A percentile compares a stretch with the other conserved stretches of the same genome.
Conservation (phyloP, 2,113 vertebrate genomes). For the Aix galericulata region DNA sequence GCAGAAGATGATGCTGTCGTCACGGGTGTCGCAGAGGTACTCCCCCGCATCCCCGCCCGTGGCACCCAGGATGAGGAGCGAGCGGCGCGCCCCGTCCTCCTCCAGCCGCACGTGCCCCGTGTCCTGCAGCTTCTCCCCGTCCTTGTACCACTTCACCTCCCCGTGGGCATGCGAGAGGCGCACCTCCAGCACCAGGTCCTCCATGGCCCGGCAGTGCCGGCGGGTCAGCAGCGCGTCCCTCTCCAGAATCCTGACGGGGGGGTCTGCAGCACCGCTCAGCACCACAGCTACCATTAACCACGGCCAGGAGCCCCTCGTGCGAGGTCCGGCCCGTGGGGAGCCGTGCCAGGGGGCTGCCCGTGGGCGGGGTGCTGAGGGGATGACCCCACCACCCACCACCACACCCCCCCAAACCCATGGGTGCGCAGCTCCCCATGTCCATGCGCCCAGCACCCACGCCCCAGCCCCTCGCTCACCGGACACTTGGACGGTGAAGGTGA, state of each 20-base stretch:
- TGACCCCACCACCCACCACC: no score
- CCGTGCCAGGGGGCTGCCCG: no score
- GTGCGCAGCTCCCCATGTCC: not conserved
- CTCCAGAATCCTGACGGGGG: constrained; percentile 81
- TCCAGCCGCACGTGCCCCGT: constrained; percentile 83
- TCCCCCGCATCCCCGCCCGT: constrained; percentile 84
- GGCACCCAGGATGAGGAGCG: constrained; percentile 83
- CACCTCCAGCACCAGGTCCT: constrained; percentile 87
- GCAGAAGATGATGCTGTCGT: constrained; percentile 85
- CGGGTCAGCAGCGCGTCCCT: constrained; percentile 74
- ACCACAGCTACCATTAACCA: not conserved
- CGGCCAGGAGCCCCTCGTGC: no score
- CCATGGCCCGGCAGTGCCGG: constrained; percentile 77
- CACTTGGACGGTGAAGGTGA: constrained; percentile 87
- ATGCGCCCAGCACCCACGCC: not conserved
- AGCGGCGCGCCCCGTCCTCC: constrained; percentile 83
- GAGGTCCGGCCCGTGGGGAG: not conserved
- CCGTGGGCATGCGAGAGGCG: constrained; percentile 81
- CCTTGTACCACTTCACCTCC: constrained; percentile 90
- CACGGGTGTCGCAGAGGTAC: constrained; percentile 85
- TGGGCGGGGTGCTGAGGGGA: not conserved
- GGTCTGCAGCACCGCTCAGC: constrained; percentile 76
- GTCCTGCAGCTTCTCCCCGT: constrained; percentile 84
- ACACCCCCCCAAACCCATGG: no score
- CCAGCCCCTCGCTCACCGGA: constrained; percentile 76